Evolutionary conservation across 1,140 invertebrate species (phyloP).

Genomic region (Phocides pigmalion): DNA sequence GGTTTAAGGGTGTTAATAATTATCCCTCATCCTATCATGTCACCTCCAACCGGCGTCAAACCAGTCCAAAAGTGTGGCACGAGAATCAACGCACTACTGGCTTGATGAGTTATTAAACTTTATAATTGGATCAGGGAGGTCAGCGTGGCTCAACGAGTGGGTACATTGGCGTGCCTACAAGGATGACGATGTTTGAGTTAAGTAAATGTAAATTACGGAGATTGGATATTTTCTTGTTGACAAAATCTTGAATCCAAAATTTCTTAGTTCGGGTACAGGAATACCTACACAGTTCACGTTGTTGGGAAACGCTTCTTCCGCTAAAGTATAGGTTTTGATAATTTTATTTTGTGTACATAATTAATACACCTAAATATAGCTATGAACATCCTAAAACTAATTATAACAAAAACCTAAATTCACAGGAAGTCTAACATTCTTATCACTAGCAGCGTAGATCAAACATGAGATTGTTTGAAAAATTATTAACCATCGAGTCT

Average conservation of each 20-base stretch:
- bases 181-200: neutral
- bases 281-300: no score
- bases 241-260: neutral
- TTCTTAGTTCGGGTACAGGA: neutral
- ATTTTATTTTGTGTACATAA: no score
- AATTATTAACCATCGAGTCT: no score
- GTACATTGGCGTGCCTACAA: neutral
- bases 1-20: constrained; percentile 4
- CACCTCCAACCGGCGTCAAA: constrained; percentile 14
- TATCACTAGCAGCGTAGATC: no score
- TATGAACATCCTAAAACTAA: no score
- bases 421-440: no score
- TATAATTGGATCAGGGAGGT: constrained; percentile 42
- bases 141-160: constrained; percentile 11
- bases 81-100: constrained; percentile 28
- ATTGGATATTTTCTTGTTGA: constrained; percentile 4
- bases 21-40: constrained; percentile 17
- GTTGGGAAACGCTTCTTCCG: no score
- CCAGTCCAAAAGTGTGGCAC: constrained; percentile 1
- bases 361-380: no score
- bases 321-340: no score
- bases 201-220: neutral
- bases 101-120: constrained; percentile 46
- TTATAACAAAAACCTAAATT: no score
- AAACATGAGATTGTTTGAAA: no score